These are phyloP conservation scores for Geotrupes spiniger DNA, from an alignment of 2,888 invertebrate species.

Conservation along the genomic window DNA sequence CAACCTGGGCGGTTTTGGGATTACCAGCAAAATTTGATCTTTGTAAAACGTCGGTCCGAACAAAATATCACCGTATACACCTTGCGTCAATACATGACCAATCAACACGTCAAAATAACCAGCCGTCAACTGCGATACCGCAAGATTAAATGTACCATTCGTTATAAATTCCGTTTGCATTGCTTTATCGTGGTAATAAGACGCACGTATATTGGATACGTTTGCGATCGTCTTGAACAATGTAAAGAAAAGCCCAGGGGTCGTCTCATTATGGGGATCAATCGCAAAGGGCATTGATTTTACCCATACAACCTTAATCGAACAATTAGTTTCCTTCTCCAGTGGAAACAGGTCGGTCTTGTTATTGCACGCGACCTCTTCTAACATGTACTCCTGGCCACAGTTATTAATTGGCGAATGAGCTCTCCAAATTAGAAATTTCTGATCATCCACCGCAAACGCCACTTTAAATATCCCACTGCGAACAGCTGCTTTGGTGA, in stretches of 20 bases:
- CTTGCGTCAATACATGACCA: slow-evolving; percentile 16
- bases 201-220: slow-evolving; percentile 4
- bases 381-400: not conserved
- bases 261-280: not conserved
- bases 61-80: not conserved
- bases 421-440: not conserved
- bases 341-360: not conserved
- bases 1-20: slow-evolving; percentile 12
- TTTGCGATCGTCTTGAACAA: slow-evolving; percentile 11
- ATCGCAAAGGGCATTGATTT: slow-evolving; percentile 14
- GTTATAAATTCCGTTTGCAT: slow-evolving; percentile 15
- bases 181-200: slow-evolving; percentile 2
- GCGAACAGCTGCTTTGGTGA: not conserved
- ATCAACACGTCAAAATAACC: slow-evolving; percentile 12
- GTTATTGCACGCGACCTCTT: not conserved
- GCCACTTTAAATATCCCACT: slow-evolving; percentile 2
- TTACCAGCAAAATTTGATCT: slow-evolving; percentile 8
- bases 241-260: slow-evolving; percentile 13
- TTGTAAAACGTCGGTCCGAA: slow-evolving; percentile 15
- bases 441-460: not conserved
- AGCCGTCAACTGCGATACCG: slow-evolving; percentile 1
- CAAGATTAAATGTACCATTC: slow-evolving; percentile 9
- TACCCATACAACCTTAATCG: slow-evolving; percentile 11
- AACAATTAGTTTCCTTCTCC: not conserved
- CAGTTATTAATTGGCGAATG: slow-evolving; percentile 2